Base-by-base conservation (phyloP, 2,888 invertebrate species). In the Agrenia bidenticulata region DNA sequence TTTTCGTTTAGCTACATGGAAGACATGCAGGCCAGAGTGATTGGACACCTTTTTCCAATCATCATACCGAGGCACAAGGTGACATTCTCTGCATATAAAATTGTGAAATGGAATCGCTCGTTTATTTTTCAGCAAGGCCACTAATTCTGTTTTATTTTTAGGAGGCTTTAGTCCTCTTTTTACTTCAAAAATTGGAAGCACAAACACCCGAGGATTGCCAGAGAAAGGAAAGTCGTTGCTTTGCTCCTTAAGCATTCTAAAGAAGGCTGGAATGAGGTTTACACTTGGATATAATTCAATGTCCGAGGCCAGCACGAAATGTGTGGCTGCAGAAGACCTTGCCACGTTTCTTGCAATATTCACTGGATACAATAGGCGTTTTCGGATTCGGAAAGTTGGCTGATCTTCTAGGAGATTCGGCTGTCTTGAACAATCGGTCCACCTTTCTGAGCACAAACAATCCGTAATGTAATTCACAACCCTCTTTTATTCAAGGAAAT, bases 311-410 rank as follows among this genome's bases (percentile, higher is more conserved):
- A 94, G 84, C 45, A 94, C 85, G 79, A 86, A 94, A 79, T 90
- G 87, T 0, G 94, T 93, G 51, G 88, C 84, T 0, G 92, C 89
- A 32, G 87, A 85, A 77, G 91, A 90, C 53, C 94, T 84, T 0
- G 94, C 94, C n/a, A 93, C 85, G 80, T 94, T 94, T 32, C 94
- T 84, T 0, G 91, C 93, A 11, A 93, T 90, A 80, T 94, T 94
- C 63, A 94, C 90, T 1, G 94, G 94, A 79, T 94, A 94, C 23
- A 92, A 81, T 11, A 94, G 83, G 77, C 88, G 89, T 79, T 90
- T 90, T 77, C 88, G 86, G 58, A 86, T 85, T 82, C 89, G 92
- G 80, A 75, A 78, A 0, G 86, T 84, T 27, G 49, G 39, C 42
- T 67, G 42, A 26, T 42, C 37, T 39, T 41, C 32, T 19, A 37